A percentile compares a stretch with the other conserved stretches of the same genome.
These are phyloP conservation scores for Stegostoma tigrinum DNA, from an alignment of 2,113 vertebrate species.

Conservation along the genomic window DNA sequence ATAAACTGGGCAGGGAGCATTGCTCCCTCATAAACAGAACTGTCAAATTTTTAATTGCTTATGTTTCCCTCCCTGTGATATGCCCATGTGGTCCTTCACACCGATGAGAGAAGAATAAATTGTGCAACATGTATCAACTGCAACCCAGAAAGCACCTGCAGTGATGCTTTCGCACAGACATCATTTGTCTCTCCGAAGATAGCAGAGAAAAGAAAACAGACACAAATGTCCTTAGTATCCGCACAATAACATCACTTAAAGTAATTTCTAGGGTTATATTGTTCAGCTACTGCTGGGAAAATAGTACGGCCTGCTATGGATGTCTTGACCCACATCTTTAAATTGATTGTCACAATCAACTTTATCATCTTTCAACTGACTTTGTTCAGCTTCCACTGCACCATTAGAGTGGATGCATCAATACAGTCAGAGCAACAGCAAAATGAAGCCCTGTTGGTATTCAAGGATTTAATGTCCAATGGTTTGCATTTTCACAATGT, in stretches of 20 bases:
- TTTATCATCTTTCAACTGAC: neutral
- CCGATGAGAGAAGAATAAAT: neutral
- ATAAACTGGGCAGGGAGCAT: neutral
- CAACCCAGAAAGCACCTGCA: neutral
- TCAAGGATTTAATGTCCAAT: neutral
- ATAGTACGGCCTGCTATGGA: neutral
- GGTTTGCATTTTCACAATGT: neutral
- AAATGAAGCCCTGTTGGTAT: neutral
- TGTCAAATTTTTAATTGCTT: neutral
- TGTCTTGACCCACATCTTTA: neutral
- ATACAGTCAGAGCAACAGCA: neutral
- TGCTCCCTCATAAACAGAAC: neutral
- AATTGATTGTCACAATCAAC: neutral
- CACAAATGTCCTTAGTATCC: neutral
- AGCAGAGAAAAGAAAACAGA: neutral
- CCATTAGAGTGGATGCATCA: neutral
- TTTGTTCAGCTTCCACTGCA: neutral
- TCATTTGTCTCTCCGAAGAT: neutral
- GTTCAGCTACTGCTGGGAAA: constrained; percentile 4
- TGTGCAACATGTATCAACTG: neutral
- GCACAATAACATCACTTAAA: neutral
- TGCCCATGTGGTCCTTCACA: neutral
- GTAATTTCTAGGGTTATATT: neutral
- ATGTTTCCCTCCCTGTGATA: neutral
- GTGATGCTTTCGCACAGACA: neutral